Evolutionary conservation across 2,797 vertebrate genomes (phyloP).

Genomic region (Mustela erminea): DNA sequence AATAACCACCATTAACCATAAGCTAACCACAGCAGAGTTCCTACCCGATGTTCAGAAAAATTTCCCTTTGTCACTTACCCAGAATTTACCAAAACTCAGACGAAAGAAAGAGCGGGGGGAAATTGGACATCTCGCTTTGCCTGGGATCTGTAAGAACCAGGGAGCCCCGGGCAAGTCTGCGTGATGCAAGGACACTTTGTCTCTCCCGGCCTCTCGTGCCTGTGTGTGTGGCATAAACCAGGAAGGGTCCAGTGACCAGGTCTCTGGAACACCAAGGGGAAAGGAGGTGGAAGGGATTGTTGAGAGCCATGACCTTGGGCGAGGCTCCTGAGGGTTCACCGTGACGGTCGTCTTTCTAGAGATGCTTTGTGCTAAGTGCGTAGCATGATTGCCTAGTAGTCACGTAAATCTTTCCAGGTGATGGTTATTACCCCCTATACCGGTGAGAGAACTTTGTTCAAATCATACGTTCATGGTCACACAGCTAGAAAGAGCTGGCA

Average conservation of each 20-base stretch:
- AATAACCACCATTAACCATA: not conserved
- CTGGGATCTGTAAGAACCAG: not conserved
- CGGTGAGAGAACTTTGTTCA: not conserved
- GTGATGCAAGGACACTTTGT: no score
- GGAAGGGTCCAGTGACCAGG: not conserved
- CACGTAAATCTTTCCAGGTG: not conserved
- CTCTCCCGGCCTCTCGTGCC: fast-evolving
- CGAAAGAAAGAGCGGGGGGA: not conserved
- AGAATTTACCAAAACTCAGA: not conserved
- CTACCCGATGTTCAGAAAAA: not conserved
- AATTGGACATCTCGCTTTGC: not conserved
- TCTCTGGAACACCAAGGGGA: not conserved
- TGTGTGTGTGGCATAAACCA: fast-evolving
- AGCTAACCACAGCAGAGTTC: not conserved
- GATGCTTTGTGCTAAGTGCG: not conserved
- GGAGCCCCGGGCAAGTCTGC: no score
- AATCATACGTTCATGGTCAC: not conserved
- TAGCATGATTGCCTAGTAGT: not conserved
- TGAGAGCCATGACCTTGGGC: not conserved
- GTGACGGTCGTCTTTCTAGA: fast-evolving
- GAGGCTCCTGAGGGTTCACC: not conserved
- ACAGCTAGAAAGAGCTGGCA: not conserved
- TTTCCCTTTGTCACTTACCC: not conserved
- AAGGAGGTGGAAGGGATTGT: not conserved
- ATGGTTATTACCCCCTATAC: not conserved